A percentile compares a stretch with the other conserved stretches of the same genome.
These are phyloP conservation scores for Magallana gigas DNA, from an alignment of 1,140 invertebrate species.

Conservation along the genomic window DNA sequence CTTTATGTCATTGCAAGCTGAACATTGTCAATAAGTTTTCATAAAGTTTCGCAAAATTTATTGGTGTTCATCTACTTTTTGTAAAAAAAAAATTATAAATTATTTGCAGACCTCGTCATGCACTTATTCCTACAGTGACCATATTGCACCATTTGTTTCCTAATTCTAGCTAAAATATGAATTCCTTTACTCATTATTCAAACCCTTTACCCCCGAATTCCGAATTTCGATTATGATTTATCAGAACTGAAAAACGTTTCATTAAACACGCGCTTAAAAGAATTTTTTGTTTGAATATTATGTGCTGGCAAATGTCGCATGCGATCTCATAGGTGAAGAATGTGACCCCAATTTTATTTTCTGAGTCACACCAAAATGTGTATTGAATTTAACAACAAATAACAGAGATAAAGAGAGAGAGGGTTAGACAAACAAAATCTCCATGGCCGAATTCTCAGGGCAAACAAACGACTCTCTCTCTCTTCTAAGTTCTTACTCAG, in stretches of 20 bases:
- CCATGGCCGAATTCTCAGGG: slow-evolving; percentile 16
- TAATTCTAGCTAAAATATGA: too few relatives aligned
- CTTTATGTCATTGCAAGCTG: too few relatives aligned
- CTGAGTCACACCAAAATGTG: slow-evolving; percentile 18
- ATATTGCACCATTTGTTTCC: too few relatives aligned
- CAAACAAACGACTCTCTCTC: slow-evolving; percentile 2
- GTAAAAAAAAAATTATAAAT: too few relatives aligned
- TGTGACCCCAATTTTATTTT: background rate
- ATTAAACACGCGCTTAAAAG: background rate
- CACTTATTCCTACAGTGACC: too few relatives aligned
- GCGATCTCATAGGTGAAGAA: slow-evolving; percentile 9
- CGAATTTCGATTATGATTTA: background rate
- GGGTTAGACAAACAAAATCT: background rate
- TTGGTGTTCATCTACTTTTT: too few relatives aligned
- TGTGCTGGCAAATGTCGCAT: slow-evolving; percentile 2
- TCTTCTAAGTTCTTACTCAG: background rate
- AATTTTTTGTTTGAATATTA: background rate
- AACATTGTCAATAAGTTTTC: too few relatives aligned
- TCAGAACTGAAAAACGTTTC: background rate
- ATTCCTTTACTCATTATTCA: too few relatives aligned
- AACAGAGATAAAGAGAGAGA: background rate
- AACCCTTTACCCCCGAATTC: too few relatives aligned
- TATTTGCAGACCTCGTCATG: too few relatives aligned
- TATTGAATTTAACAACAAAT: slow-evolving; percentile 33
- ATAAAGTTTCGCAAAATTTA: too few relatives aligned